phyloP scores from a whole-genome alignment of 1,140 invertebrate species.

The Procambarus clarkii region DNA sequence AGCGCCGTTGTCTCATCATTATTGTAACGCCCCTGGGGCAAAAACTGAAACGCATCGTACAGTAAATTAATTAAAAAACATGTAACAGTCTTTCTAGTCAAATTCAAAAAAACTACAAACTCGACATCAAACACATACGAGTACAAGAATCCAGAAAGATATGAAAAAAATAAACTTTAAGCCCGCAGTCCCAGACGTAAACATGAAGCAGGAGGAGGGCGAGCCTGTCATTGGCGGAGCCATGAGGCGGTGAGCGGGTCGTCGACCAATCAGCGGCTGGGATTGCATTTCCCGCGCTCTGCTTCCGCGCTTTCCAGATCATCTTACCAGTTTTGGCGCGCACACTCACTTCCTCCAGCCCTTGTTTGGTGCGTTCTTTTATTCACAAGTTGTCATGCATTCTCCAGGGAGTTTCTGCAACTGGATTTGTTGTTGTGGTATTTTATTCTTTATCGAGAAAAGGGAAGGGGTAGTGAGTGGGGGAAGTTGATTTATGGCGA shows the following conservation, averaged over 20 bases:
- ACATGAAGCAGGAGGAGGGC: conserved; percentile 6
- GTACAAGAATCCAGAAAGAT: conserved; percentile 4
- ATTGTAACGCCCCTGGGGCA: not conserved
- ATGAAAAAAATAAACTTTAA: conserved; percentile 2
- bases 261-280: not conserved
- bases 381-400: conserved; percentile 41
- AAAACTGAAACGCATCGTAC: not conserved
- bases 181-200: conserved; percentile 11
- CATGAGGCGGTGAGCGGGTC: not conserved
- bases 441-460: conserved; percentile 26
- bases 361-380: conserved; percentile 26
- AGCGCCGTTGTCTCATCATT: not conserved
- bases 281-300: not conserved
- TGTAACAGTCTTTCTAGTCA: not conserved
- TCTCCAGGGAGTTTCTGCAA: conserved; percentile 25
- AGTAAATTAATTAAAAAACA: not conserved
- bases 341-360: not conserved
- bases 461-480: not conserved
- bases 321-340: conserved; percentile 16
- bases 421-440: conserved; percentile 43
- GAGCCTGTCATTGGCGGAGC: not conserved
- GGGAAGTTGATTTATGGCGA: conserved; percentile 33
- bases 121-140: not conserved
- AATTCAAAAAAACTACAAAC: not conserved
- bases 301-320: conserved; percentile 2